Evolutionary conservation across 2,888 invertebrate genomes (phyloP), one percentile per base, ranked within the genome.

Genomic region (Boloria euphrosyne): DNA sequence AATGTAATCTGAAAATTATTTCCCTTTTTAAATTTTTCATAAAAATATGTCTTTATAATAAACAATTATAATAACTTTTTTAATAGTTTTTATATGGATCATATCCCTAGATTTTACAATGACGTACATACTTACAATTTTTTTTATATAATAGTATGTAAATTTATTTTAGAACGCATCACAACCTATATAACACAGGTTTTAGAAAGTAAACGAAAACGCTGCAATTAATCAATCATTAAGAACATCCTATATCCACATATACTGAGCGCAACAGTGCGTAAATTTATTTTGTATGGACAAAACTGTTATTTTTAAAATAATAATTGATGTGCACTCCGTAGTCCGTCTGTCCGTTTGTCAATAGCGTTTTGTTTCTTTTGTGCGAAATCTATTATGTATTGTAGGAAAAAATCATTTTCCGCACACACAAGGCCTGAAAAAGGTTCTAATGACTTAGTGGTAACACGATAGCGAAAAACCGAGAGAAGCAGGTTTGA

Each of bases 221-320:
- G 46, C 53, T 66, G 76, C 74, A 77, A 83, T 86, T 83, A 86
- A 89, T 88, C 85, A 86, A 87, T 87, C 84, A 86, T 78, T 75
- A 79, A 77, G 77, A 85, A 80, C 90, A 89, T 81, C 86, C 90
- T 89, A 82, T 89, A 86, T 79, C 77, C 78, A 71, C 66, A 71
- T 71, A 72, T 60, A 71, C 22, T 73, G 66, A 64, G 49, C 51
- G 75, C 90, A 89, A 68, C 89, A 73, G 83, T 74, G 85, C 90
- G 89, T 87, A 81, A 89, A 91, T 87, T 89, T 87, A 90, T 90
- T 90, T 90, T 90, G 91, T 91, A 82, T 84, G 80, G 78, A 91
- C 91, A 90, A 91, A 92, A 92, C 91, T 92, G 91, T 90, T 91
- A 90, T 91, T 92, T 90, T 88, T 86, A 38, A 86, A 90, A 90